A percentile compares a stretch with the other conserved stretches of the same genome.
phyloP scores from a whole-genome alignment of 2,113 vertebrate genomes.

The Gymnorhina tibicen region DNA sequence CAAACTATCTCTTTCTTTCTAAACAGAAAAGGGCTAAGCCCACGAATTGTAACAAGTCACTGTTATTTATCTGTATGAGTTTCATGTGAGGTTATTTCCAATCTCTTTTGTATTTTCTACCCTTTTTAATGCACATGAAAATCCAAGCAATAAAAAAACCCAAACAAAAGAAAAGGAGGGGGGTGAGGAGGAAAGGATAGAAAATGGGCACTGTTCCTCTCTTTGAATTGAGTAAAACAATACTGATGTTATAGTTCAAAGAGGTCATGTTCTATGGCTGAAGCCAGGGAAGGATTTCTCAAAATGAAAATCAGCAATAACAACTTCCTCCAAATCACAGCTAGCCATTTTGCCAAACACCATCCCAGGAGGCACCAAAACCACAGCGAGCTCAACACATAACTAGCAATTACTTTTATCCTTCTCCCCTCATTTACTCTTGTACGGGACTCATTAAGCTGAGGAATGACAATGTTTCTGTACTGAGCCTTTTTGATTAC shows the following conservation, averaged over 20 bases:
- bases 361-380: neutral
- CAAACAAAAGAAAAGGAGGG: neutral
- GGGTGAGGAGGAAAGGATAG: too few relatives aligned
- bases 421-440: conserved; percentile 64
- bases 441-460: conserved; percentile 64
- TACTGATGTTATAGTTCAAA: neutral
- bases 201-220: neutral
- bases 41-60: neutral
- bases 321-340: neutral
- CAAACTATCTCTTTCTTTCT: neutral
- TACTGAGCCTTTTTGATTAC: conserved; percentile 61
- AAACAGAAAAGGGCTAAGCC: neutral
- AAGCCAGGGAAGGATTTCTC: neutral
- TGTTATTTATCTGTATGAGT: neutral
- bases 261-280: neutral
- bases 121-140: neutral
- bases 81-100: neutral
- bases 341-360: neutral
- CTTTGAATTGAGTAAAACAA: neutral
- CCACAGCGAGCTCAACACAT: neutral
- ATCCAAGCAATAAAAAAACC: neutral
- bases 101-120: neutral
- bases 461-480: conserved; percentile 32
- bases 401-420: conserved; percentile 65
- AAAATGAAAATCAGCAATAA: neutral